phyloP scores from a whole-genome alignment of 2,113 vertebrate genomes.

The Psilopsiagon aymara region DNA sequence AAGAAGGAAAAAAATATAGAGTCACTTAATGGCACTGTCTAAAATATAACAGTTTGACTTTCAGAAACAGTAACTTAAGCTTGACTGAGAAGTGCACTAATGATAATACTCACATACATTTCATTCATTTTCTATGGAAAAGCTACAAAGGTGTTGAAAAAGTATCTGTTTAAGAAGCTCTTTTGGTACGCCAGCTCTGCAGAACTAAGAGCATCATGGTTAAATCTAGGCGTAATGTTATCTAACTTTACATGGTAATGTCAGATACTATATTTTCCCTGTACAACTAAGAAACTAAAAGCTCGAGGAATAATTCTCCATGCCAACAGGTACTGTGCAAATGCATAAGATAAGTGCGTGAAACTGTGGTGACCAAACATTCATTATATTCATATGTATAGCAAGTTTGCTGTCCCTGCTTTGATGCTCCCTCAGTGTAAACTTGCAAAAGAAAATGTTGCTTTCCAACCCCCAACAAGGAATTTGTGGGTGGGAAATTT shows the following conservation, averaged over 20 bases:
- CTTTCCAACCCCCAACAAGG: accelerated
- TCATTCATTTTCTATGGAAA: background rate
- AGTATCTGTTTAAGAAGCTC: background rate
- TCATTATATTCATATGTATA: background rate
- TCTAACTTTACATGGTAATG: background rate
- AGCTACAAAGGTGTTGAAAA: background rate
- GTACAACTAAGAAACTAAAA: background rate
- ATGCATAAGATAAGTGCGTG: background rate
- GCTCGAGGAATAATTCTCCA: background rate
- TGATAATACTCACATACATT: background rate
- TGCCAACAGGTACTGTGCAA: background rate
- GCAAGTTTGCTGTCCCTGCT: background rate
- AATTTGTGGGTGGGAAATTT: background rate
- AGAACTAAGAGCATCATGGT: background rate
- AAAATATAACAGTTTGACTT: background rate
- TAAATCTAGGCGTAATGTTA: background rate
- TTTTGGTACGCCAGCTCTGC: background rate
- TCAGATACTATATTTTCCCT: background rate
- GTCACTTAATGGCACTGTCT: background rate
- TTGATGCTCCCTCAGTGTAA: background rate
- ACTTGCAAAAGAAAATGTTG: background rate
- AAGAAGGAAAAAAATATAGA: background rate
- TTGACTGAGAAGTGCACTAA: background rate
- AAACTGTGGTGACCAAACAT: background rate
- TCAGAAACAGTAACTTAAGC: background rate